Percentiles rank a stretch among this genome's conserved stretches.
Evolutionary conservation across 35 echinoderm and acorn worm species (phyloP).

Genomic region (Apostichopus parvimensis): DNA sequence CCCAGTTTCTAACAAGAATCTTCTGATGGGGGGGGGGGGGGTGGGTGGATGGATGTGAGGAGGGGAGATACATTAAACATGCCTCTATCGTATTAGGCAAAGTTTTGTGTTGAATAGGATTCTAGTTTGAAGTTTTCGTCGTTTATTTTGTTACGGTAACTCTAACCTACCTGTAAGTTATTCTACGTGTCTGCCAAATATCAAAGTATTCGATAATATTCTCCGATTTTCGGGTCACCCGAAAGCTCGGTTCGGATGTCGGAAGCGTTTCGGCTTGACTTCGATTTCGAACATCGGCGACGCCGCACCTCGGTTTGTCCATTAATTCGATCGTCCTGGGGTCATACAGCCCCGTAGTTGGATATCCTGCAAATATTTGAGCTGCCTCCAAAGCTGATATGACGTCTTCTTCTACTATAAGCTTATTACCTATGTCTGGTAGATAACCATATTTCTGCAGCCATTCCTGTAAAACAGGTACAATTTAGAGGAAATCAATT

Average conservation of each 20-base stretch:
- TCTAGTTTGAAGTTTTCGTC: too few species aligned
- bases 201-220: not conserved
- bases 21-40: too few species aligned
- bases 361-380: conserved; percentile 3
- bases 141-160: too few species aligned
- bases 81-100: too few species aligned
- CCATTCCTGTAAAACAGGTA: conserved; percentile 9
- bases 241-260: conserved; percentile 12
- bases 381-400: not conserved
- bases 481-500: too few species aligned
- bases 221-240: not conserved
- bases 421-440: not conserved
- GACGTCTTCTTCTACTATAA: not conserved
- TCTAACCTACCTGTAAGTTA: conserved; percentile 13
- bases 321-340: not conserved
- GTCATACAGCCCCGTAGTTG: not conserved
- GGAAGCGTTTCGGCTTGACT: not conserved
- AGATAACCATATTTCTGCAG: conserved; percentile 4
- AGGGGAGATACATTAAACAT: too few species aligned
- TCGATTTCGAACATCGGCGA: not conserved
- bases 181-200: not conserved
- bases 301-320: not conserved
- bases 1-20: too few species aligned
- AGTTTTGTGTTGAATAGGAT: too few species aligned
- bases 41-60: too few species aligned